A percentile compares a stretch with the other conserved stretches of the same genome.
phyloP scores from a whole-genome alignment of 2,113 vertebrate genomes.

The Calidris pugnax region DNA sequence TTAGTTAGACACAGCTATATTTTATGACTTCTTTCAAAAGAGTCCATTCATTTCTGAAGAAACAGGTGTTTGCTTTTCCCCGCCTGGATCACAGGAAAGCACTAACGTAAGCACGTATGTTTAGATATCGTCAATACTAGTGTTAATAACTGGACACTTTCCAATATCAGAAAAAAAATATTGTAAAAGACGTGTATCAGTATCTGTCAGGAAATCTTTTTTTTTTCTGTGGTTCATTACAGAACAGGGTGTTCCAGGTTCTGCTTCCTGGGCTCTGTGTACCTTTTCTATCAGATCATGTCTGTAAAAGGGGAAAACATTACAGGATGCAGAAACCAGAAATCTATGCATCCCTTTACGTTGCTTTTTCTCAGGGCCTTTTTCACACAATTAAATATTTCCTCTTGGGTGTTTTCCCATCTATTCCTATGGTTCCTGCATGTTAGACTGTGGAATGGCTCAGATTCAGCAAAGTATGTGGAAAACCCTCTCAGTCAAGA shows the following conservation, averaged over 20 bases:
- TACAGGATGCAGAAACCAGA: neutral
- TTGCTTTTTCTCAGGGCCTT: neutral
- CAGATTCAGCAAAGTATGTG: neutral
- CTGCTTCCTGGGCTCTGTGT: neutral
- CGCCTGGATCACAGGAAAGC: neutral
- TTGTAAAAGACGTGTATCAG: neutral
- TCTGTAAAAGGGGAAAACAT: neutral
- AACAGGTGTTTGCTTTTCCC: neutral
- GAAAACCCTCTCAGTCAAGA: neutral
- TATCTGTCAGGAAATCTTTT: neutral
- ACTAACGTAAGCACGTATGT: neutral
- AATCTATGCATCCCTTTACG: neutral
- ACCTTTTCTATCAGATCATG: neutral
- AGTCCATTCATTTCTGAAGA: neutral
- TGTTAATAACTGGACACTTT: neutral
- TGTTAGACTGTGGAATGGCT: neutral
- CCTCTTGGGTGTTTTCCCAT: neutral
- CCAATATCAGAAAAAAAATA: neutral
- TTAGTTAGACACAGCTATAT: neutral
- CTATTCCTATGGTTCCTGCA: neutral
- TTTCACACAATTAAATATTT: neutral
- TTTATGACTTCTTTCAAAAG: neutral
- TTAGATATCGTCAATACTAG: neutral
- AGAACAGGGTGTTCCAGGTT: neutral
- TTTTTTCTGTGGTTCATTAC: neutral